Percentiles rank a stretch among this genome's conserved stretches.
Evolutionary conservation across 1,140 invertebrate genomes (phyloP).

Genomic region (Aphidius ervi): DNA sequence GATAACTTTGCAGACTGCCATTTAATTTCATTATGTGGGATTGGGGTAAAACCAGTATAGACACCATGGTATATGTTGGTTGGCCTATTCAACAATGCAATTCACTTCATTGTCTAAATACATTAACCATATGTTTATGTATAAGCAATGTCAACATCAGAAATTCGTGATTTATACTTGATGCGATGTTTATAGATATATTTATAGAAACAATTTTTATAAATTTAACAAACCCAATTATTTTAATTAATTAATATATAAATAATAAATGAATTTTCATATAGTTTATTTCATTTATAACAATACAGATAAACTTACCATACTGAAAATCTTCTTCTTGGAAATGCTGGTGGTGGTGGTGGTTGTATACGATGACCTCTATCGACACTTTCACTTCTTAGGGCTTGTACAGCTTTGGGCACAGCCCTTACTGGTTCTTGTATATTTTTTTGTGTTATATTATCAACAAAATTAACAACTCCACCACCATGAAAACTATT

Average conservation of each 20-base stretch:
- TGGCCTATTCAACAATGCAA: too few species aligned
- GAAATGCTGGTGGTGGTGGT: conserved; percentile 49
- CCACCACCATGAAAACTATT: conserved; percentile 55
- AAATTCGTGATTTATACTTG: neutral
- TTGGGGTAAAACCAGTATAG: too few species aligned
- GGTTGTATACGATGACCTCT: conserved; percentile 41
- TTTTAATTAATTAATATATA: too few species aligned
- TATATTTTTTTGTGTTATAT: conserved; percentile 18
- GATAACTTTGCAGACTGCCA: too few species aligned
- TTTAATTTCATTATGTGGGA: too few species aligned
- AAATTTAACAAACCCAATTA: too few species aligned
- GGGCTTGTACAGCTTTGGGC: conserved; percentile 45
- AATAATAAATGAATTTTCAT: too few species aligned
- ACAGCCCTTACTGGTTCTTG: conserved; percentile 46
- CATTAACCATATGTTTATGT: neutral
- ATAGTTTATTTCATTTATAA: too few species aligned
- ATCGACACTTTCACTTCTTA: conserved; percentile 50
- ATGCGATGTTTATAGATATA: too few species aligned
- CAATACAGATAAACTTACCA: conserved; percentile 48
- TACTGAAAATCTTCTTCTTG: conserved; percentile 53
- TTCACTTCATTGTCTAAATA: too few species aligned
- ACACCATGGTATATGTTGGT: too few species aligned
- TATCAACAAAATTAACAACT: conserved; percentile 33
- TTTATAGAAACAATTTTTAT: too few species aligned
- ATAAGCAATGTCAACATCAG: neutral